Evolutionary conservation across 2,888 invertebrate genomes (phyloP).

Genomic region (Schizotus pectinicornis): DNA sequence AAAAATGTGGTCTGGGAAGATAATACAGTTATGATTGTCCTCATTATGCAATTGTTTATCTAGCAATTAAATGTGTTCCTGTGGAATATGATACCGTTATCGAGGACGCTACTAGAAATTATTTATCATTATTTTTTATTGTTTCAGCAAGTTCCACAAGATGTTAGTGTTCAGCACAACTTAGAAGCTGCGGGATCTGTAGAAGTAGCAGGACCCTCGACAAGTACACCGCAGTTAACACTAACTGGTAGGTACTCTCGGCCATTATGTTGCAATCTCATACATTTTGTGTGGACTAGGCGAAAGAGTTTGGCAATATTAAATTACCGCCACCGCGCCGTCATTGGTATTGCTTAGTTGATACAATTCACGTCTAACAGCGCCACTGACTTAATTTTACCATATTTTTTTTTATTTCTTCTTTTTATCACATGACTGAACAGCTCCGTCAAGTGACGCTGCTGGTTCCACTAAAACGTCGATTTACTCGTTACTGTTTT

Average conservation of each 20-base stretch:
- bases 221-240: slow-evolving; percentile 47
- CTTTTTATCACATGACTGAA: too few species aligned
- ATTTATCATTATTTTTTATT: slow-evolving; percentile 4
- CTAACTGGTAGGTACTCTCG: slow-evolving; percentile 32
- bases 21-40: not conserved
- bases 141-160: slow-evolving; percentile 56
- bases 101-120: slow-evolving; percentile 4
- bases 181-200: slow-evolving; percentile 47
- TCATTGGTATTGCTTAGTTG: too few species aligned
- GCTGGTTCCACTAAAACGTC: too few species aligned
- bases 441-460: too few species aligned
- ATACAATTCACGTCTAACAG: not conserved
- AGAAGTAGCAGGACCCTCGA: slow-evolving; percentile 53
- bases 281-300: too few species aligned
- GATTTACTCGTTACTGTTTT: not conserved
- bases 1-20: not conserved
- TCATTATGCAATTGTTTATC: not conserved
- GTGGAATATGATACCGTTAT: slow-evolving; percentile 13
- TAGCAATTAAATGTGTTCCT: not conserved
- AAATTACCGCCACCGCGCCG: too few species aligned
- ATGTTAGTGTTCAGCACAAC: slow-evolving; percentile 48
- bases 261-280: too few species aligned
- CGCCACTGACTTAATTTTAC: too few species aligned
- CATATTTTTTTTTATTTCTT: too few species aligned
- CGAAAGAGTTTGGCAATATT: too few species aligned